These are phyloP conservation scores for Anoncus sp. DNA, from an alignment of 2,888 invertebrate genomes.

Conservation along the genomic window DNA sequence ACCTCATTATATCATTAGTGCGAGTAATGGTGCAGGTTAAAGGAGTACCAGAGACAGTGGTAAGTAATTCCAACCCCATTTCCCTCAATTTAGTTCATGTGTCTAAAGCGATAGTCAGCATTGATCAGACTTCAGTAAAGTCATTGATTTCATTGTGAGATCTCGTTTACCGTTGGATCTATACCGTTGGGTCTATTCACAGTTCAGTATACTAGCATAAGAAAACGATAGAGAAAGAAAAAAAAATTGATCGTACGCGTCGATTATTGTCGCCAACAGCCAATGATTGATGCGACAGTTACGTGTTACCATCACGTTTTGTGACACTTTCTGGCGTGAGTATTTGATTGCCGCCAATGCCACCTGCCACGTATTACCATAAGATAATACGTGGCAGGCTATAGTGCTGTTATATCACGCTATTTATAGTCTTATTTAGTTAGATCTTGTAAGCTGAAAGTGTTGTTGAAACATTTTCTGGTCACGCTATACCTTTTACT, in stretches of 20 bases:
- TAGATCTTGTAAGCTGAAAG: constrained; percentile 9
- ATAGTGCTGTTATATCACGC: constrained; percentile 8
- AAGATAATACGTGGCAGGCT: too few species aligned
- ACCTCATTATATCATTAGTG: constrained; percentile 48
- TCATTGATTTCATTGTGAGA: constrained; percentile 44
- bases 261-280: constrained; percentile 50
- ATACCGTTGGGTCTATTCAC: constrained; percentile 18
- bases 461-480: constrained; percentile 26
- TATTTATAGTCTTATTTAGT: constrained; percentile 40
- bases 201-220: neutral
- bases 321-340: constrained; percentile 38
- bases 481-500: constrained; percentile 9
- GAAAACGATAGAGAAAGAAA: constrained; percentile 14
- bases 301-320: constrained; percentile 53
- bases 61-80: constrained; percentile 14
- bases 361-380: constrained; percentile 10
- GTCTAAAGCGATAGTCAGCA: constrained; percentile 36
- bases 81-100: constrained; percentile 12
- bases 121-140: constrained; percentile 28
- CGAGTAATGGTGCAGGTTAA: neutral
- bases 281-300: constrained; percentile 61
- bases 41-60: neutral
- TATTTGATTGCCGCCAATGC: constrained; percentile 39
- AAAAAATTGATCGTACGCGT: constrained; percentile 41
- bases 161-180: too few species aligned